phyloP scores from a whole-genome alignment of 1,140 invertebrate species.

The Calephelis nemesis region DNA sequence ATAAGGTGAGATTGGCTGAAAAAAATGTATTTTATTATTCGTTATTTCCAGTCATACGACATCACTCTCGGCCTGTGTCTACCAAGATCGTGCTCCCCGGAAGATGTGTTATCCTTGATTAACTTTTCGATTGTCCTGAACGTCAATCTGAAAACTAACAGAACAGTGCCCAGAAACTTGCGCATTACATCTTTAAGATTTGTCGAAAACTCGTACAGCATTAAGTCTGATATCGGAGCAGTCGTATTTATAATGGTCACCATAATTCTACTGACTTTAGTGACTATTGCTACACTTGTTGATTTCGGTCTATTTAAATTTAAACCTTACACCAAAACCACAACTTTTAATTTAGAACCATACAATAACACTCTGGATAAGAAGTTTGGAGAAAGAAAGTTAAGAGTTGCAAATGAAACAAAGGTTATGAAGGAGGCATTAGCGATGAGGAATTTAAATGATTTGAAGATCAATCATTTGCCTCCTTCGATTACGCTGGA shows the following conservation, averaged over 20 bases:
- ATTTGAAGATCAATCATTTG: conserved; percentile 30
- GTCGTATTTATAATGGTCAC: conserved; percentile 50
- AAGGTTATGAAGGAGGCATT: conserved; percentile 19
- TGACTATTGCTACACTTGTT: conserved; percentile 48
- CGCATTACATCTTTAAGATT: conserved; percentile 48
- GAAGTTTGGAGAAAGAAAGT: conserved; percentile 26
- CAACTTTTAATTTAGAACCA: conserved; percentile 56
- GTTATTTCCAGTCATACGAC: conserved; percentile 46
- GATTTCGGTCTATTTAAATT: conserved; percentile 55
- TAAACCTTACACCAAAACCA: conserved; percentile 39
- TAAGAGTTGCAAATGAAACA: conserved; percentile 12
- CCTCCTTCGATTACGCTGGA: conserved; percentile 60
- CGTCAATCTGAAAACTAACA: conserved; percentile 61
- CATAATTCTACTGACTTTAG: conserved; percentile 40
- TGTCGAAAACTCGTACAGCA: conserved; percentile 44
- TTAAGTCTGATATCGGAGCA: conserved; percentile 48
- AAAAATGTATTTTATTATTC: background rate
- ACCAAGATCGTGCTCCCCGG: conserved; percentile 50
- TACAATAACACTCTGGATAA: conserved; percentile 40
- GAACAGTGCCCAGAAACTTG: conserved; percentile 44
- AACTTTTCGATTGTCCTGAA: conserved; percentile 71
- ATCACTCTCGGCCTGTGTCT: conserved; percentile 59
- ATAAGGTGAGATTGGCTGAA: too few species aligned
- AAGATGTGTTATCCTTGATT: conserved; percentile 55
- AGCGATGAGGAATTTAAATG: conserved; percentile 32